phyloP scores from a whole-genome alignment of 2,797 vertebrate species.

The Typhlichthys eigenmanni region DNA sequence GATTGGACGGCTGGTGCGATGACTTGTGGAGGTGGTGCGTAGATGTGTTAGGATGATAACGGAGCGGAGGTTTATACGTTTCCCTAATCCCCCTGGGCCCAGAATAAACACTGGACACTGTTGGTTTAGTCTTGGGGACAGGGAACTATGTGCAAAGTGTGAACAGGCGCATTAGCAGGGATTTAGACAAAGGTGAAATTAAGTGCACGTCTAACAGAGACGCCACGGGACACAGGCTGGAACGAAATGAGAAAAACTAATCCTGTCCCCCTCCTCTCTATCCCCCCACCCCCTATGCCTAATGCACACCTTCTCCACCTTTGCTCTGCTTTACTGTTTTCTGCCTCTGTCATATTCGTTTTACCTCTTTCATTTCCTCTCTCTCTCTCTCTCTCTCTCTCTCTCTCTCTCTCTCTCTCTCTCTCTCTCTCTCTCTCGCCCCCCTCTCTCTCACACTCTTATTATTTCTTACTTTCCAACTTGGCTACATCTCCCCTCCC shows the following conservation, averaged over 20 bases:
- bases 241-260: background rate
- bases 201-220: conserved; percentile 28
- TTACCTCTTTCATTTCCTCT: background rate
- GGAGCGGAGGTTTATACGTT: conserved; percentile 51
- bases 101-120: conserved; percentile 57
- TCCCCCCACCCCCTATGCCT: conserved; percentile 21
- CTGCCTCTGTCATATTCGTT: conserved; percentile 12
- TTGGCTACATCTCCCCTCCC: conserved; percentile 21
- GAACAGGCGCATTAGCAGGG: conserved; percentile 42
- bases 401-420: conserved; percentile 20
- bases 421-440: conserved; percentile 13
- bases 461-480: conserved; percentile 3
- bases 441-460: conserved; percentile 4
- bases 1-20: conserved; percentile 42
- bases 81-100: conserved; percentile 51
- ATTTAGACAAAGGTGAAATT: conserved; percentile 15
- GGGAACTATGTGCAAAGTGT: conserved; percentile 33
- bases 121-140: conserved; percentile 60
- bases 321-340: background rate
- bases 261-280: background rate
- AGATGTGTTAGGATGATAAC: conserved; percentile 59
- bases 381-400: conserved; percentile 1
- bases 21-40: conserved; percentile 25
- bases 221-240: background rate
- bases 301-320: background rate